Conservation (phyloP, 2,113 vertebrate species). For the Cyprinus carpio region DNA sequence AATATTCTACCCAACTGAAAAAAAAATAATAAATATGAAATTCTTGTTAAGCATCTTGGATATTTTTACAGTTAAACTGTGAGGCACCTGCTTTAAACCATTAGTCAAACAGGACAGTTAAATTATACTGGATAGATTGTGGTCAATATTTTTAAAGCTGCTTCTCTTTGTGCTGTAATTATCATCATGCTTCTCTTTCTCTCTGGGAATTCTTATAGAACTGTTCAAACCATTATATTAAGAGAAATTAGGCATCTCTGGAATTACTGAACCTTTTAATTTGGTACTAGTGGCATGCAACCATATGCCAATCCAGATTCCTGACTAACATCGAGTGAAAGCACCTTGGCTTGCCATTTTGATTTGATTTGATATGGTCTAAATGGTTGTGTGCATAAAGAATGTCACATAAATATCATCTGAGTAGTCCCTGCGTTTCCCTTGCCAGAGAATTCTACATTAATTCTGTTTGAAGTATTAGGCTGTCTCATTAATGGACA, state of each 20-base stretch:
- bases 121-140: neutral
- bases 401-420: conserved; percentile 43
- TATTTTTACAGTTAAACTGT: neutral
- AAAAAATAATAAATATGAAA: no score
- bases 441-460: conserved; percentile 22
- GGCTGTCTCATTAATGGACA: conserved; percentile 36
- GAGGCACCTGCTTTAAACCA: neutral
- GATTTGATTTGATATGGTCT: conserved; percentile 15
- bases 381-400: conserved; percentile 40
- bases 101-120: neutral
- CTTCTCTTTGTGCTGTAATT: neutral
- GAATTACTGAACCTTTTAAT: conserved; percentile 59
- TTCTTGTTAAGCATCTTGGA: no score
- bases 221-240: conserved; percentile 37
- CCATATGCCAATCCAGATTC: conserved; percentile 26
- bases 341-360: neutral
- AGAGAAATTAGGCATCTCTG: conserved; percentile 36
- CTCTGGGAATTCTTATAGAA: neutral
- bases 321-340: conserved; percentile 28
- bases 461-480: conserved; percentile 34
- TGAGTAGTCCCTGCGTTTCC: neutral
- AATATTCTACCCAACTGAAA: neutral
- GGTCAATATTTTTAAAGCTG: neutral
- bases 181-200: neutral
- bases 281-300: conserved; percentile 49